Evolutionary conservation across 2,797 vertebrate genomes (phyloP).

Genomic region (Sebastes itinus): DNA sequence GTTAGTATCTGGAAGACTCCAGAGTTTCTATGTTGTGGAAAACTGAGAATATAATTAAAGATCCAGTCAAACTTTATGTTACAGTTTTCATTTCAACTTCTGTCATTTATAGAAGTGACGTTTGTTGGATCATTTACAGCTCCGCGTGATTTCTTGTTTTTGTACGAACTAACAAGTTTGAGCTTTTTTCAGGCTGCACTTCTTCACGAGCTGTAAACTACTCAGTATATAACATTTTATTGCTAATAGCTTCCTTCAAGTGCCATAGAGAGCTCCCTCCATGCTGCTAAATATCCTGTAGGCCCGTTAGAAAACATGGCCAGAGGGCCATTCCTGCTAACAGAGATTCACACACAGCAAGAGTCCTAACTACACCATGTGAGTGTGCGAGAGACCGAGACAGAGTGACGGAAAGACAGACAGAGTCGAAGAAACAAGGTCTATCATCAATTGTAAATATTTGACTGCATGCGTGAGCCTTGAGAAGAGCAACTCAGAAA

Average conservation of each 20-base stretch:
- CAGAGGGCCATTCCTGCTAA: constrained; percentile 42
- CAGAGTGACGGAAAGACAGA: not conserved
- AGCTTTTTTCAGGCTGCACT: not conserved
- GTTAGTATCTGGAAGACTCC: not conserved
- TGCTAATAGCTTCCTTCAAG: constrained; percentile 45
- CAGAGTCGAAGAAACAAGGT: not conserved
- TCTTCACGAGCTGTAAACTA: constrained; percentile 23
- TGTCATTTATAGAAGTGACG: not conserved
- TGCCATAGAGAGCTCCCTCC: constrained; percentile 17
- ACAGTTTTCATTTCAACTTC: not conserved
- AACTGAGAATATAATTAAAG: not conserved
- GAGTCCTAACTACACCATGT: constrained; percentile 7
- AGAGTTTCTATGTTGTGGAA: not conserved
- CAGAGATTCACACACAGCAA: constrained; percentile 43
- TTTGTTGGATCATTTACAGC: not conserved
- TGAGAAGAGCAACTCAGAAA: constrained; percentile 34
- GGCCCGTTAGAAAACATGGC: constrained; percentile 17
- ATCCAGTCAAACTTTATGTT: not conserved
- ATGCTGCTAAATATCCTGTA: constrained; percentile 48
- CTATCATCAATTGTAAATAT: constrained; percentile 19
- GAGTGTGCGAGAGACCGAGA: not conserved
- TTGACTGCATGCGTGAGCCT: constrained; percentile 16
- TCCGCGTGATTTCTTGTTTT: not conserved
- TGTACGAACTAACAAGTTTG: not conserved
- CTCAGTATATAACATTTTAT: constrained; percentile 34